Evolutionary conservation across 2,113 vertebrate genomes (phyloP).

Genomic region (Melanostigma gelatinosum): DNA sequence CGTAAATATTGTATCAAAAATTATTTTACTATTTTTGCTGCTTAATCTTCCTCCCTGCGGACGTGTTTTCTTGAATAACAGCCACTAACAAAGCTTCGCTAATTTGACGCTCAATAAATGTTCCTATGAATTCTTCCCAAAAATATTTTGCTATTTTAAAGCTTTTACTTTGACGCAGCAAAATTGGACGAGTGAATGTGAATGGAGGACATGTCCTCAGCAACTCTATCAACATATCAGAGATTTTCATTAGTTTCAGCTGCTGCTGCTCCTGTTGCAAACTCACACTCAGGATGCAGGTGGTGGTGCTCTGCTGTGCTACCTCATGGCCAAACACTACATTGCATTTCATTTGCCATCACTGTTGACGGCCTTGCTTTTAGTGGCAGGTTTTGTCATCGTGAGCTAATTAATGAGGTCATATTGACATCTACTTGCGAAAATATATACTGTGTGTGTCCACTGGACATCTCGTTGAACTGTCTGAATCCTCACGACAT

Average conservation of each 20-base stretch:
- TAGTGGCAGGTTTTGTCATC: neutral
- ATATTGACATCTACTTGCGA: neutral
- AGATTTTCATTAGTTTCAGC: neutral
- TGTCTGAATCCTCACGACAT: neutral
- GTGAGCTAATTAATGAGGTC: neutral
- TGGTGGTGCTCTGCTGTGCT: neutral
- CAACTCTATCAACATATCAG: neutral
- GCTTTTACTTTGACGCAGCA: neutral
- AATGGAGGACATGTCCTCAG: neutral
- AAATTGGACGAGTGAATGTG: neutral
- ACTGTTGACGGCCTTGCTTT: neutral
- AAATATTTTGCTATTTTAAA: neutral
- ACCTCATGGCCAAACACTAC: constrained; percentile 6
- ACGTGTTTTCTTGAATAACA: neutral
- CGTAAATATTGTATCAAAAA: too few species aligned
- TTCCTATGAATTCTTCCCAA: neutral
- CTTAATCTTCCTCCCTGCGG: neutral
- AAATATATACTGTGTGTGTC: neutral
- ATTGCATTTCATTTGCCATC: neutral
- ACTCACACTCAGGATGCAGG: neutral
- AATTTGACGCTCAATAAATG: neutral
- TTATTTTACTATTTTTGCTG: neutral
- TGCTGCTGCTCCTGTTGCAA: neutral
- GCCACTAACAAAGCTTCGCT: neutral
- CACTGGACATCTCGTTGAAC: neutral